phyloP scores from a whole-genome alignment of 1,140 invertebrate genomes.

The Lasaia peninsularis region DNA sequence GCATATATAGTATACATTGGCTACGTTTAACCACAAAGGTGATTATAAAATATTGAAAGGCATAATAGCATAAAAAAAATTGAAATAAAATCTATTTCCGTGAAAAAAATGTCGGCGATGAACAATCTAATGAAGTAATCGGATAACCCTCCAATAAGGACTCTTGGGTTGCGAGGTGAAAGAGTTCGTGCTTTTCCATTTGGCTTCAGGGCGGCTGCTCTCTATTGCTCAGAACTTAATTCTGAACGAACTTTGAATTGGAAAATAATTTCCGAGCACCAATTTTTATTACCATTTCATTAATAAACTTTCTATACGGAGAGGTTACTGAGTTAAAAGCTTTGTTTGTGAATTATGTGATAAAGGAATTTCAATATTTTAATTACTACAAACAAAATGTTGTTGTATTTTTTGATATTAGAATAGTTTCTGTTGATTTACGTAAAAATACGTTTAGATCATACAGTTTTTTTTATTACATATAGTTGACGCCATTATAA shows the following conservation, averaged over 20 bases:
- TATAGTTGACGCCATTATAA: no score
- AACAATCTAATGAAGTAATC: constrained; percentile 30
- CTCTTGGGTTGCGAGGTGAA: constrained; percentile 31
- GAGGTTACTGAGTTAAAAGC: not conserved
- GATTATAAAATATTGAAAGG: no score
- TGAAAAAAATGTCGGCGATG: constrained; percentile 18
- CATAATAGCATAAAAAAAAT: not conserved
- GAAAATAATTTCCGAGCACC: constrained; percentile 37
- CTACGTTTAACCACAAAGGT: no score
- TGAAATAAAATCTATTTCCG: constrained; percentile 8
- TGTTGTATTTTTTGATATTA: no score
- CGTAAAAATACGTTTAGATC: no score
- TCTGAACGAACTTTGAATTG: constrained; percentile 44
- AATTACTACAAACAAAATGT: no score
- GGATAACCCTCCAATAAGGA: constrained; percentile 31
- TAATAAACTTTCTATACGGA: constrained; percentile 8
- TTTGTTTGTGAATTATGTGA: not conserved
- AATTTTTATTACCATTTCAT: constrained; percentile 25
- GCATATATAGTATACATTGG: no score
- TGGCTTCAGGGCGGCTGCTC: constrained; percentile 32
- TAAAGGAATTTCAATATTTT: no score
- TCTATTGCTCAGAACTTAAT: constrained; percentile 38
- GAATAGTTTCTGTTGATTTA: no score
- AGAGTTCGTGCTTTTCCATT: constrained; percentile 45
- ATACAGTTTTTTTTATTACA: no score